Evolutionary conservation across 1,140 invertebrate species (phyloP), one percentile per base, ranked within the genome.

Genomic region (Eubasilissa regina): DNA sequence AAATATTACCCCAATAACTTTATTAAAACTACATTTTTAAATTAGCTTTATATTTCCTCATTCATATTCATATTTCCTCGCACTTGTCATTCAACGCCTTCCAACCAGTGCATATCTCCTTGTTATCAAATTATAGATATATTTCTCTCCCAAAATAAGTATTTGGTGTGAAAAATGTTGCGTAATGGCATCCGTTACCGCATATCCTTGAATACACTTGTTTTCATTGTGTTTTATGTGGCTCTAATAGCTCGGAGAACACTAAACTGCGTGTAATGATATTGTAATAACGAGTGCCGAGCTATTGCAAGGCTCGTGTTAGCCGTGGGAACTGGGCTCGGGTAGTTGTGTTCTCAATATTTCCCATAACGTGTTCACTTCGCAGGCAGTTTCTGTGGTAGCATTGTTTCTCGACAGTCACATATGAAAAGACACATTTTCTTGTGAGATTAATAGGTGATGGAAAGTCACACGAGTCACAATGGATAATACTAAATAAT

Each of bases 281-380:
- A 68, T 6, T 68, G 45, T 48, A 68, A 48, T 68, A 68, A 45
- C 25, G 25, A 68, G 45, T 68, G n/a, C 64, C 44, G n/a, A 66
- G 25, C 45, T 43, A 19, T 68, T 68, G 64, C 44, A 45, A 68
- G 25, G 55, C 21, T 62, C 12, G 60, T 62, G 60, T 35, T 35
- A 25, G 62, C n/a, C 64, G 64, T 68, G 64, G 44, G 64, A 68
- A 68, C 44, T 68, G 44, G 64, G 64, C 64, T 68, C 44, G 45
- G 64, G 64, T 21, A 15, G n/a, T 68, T n/a, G 9, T n/a, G 15
- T 35, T 10, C 45, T 15, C 64, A 68, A 19, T 68, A 45, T 68
- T 66, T 68, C 64, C 64, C 43, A 44, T 44, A 13, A n/a, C n/a
- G 35, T 45, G 12, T 19, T 48, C n/a, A 45, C 45, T 15, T 8